Evolutionary conservation across 2,888 invertebrate species (phyloP).

Genomic region (Chymomyza amoena): DNA sequence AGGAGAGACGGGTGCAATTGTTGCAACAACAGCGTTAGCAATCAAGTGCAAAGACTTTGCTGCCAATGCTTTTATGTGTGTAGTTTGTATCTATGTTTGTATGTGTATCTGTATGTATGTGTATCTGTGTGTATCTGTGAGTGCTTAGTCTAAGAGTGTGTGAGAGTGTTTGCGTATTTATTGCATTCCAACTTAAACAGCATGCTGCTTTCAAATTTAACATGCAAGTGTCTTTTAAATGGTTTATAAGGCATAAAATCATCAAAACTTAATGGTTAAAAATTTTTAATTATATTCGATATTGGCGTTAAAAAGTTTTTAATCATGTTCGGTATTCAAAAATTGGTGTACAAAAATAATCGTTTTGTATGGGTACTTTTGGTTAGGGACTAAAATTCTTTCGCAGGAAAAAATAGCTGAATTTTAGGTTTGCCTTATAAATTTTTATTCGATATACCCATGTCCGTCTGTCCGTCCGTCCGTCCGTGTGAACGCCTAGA

Average conservation of each 20-base stretch:
- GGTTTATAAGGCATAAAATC: background rate
- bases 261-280: background rate
- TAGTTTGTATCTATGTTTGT: too few species aligned
- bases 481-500: too few species aligned
- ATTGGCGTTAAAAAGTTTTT: too few species aligned
- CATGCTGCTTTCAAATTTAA: conserved; percentile 34
- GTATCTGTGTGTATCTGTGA: conserved; percentile 2
- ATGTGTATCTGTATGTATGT: conserved; percentile 1
- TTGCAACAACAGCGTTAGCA: conserved; percentile 25
- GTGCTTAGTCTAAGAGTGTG: background rate
- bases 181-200: conserved; percentile 27
- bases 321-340: too few species aligned
- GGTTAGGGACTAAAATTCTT: too few species aligned
- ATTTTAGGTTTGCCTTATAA: too few species aligned
- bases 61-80: background rate
- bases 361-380: too few species aligned
- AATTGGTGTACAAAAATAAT: too few species aligned
- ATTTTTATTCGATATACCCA: too few species aligned
- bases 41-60: conserved; percentile 24
- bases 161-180: background rate
- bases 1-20: conserved; percentile 9
- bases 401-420: too few species aligned
- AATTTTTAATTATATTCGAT: too few species aligned
- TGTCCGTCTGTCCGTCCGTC: too few species aligned
- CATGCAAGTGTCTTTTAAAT: conserved; percentile 9